Conservation (phyloP, 2,797 vertebrate species). For the Hemitrygon akajei region DNA sequence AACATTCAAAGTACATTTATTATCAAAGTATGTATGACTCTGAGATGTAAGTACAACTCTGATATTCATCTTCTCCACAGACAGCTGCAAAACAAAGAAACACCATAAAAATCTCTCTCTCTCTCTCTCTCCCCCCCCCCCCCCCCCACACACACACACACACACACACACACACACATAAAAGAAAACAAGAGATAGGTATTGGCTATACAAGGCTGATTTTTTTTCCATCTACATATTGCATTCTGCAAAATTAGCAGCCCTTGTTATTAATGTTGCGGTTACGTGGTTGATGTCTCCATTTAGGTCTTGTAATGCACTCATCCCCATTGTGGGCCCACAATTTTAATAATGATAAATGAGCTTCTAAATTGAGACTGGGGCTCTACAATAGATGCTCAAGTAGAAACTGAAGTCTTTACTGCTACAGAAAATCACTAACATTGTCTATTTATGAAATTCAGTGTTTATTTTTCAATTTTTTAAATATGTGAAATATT, state of each 20-base stretch:
- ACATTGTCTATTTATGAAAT: not conserved
- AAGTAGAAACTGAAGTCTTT: not conserved
- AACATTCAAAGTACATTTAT: too few species aligned
- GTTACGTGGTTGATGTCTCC: too few species aligned
- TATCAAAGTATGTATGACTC: too few species aligned
- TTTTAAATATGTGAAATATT: conserved; percentile 36
- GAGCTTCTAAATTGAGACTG: not conserved
- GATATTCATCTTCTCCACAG: too few species aligned
- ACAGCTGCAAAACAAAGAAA: too few species aligned
- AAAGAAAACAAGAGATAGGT: not conserved
- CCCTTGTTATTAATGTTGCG: not conserved
- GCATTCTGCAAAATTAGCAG: not conserved
- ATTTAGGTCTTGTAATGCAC: not conserved
- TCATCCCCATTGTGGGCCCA: not conserved
- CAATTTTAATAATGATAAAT: not conserved
- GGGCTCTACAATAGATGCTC: not conserved
- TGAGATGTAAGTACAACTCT: too few species aligned
- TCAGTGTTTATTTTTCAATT: too few species aligned
- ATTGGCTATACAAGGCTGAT: not conserved
- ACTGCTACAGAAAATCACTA: not conserved
- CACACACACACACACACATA: too few species aligned
- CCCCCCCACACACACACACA: too few species aligned
- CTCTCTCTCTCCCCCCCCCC: too few species aligned
- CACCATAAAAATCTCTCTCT: too few species aligned
- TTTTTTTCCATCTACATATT: not conserved